phyloP scores from a whole-genome alignment of 2,113 vertebrate genomes.

The Bufo gargarizans region DNA sequence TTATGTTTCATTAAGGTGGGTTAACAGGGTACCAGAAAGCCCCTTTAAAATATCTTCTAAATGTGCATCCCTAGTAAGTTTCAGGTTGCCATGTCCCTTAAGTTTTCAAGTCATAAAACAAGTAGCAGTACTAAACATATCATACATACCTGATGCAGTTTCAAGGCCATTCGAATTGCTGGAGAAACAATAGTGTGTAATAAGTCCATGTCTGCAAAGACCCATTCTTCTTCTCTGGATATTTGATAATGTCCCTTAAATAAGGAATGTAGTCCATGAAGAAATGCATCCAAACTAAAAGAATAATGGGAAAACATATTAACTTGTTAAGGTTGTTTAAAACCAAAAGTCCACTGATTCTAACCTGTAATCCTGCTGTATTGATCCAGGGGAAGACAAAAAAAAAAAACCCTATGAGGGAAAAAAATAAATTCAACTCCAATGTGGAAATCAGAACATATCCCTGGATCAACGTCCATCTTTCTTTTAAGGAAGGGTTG shows the following conservation, averaged over 20 bases:
- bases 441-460: too few species aligned
- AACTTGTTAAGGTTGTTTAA: too few species aligned
- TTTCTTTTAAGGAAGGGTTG: too few species aligned
- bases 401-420: too few species aligned
- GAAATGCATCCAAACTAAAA: slow-evolving; percentile 92
- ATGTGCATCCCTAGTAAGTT: not conserved
- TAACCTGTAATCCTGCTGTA: too few species aligned
- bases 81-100: not conserved
- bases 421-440: too few species aligned
- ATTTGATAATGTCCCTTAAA: slow-evolving; percentile 98
- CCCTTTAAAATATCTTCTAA: too few species aligned
- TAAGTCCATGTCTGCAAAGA: slow-evolving; percentile 94
- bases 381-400: too few species aligned
- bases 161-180: slow-evolving; percentile 94
- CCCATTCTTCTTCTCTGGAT: slow-evolving; percentile 92
- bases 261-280: slow-evolving; percentile 90
- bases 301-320: slow-evolving; percentile 30
- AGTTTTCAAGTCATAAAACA: not conserved
- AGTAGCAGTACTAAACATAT: not conserved
- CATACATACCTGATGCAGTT: slow-evolving; percentile 88
- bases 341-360: too few species aligned
- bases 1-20: too few species aligned
- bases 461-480: too few species aligned
- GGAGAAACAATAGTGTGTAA: slow-evolving; percentile 93
- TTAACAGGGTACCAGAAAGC: too few species aligned